Conservation (phyloP, 92 coral and sea anemone species). For the Palythoa heliodiscus region DNA sequence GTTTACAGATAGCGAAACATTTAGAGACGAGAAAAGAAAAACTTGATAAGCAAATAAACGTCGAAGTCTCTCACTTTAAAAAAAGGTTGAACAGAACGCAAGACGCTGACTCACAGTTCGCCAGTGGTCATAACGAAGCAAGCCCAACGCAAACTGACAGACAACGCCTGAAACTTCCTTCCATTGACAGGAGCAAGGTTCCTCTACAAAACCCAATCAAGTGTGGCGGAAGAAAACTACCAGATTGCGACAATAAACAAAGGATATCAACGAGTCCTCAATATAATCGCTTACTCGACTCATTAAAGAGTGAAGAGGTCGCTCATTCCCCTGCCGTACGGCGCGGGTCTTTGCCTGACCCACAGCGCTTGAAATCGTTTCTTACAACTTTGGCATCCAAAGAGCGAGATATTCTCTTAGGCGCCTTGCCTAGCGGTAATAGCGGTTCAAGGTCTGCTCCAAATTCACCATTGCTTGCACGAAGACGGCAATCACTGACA, state of each 20-base stretch:
- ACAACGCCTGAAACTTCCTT: background rate
- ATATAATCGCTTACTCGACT: background rate
- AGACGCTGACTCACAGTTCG: background rate
- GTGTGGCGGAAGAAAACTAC: background rate
- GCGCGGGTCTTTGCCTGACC: slow-evolving; percentile 22
- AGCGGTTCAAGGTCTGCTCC: background rate
- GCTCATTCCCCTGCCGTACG: background rate
- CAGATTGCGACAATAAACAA: background rate
- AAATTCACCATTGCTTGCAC: background rate
- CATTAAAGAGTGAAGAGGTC: slow-evolving; percentile 6
- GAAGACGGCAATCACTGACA: background rate
- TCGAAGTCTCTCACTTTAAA: slow-evolving; percentile 5
- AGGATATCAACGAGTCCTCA: background rate
- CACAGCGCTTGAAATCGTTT: background rate
- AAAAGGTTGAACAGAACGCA: background rate
- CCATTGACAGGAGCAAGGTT: background rate
- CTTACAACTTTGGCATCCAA: background rate
- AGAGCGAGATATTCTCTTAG: background rate
- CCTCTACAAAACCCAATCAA: background rate
- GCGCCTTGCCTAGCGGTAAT: background rate
- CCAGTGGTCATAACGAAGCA: background rate
- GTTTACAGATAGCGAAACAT: background rate
- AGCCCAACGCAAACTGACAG: background rate
- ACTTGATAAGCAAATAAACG: slow-evolving; percentile 13
- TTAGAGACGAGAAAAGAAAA: slow-evolving; percentile 30